Base-by-base conservation (phyloP, 2,797 vertebrate species). In the Microchirus variegatus region DNA sequence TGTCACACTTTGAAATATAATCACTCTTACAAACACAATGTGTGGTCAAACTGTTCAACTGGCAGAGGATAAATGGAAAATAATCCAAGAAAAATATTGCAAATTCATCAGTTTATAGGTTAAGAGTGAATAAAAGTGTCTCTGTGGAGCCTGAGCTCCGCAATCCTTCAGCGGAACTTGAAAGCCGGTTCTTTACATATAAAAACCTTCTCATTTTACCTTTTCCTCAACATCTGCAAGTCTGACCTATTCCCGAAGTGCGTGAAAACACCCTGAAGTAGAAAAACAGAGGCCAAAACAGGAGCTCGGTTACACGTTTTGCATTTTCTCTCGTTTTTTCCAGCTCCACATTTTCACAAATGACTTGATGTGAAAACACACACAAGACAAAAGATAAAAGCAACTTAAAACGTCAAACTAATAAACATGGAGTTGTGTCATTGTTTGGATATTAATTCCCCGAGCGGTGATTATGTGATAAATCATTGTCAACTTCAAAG, bases 401-500 rank as follows among this genome's bases (percentile, higher is more conserved):
- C 31, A 31, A 31, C 42, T 13, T 35, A 59, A 59, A 43, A 58
- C 16, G 18, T 45, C 17, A 38, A 61, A 54, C 42, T 40, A 49
- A 66, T 53, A 61, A 68, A 67, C 37, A 54, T 50, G 47, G 18
- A 26, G 58, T 82, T 70, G 49, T 70, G 58, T 72, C 66, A 73
- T 58, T 22, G 26, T 61, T 68, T 59, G 47, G 18, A 19, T 50
- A 18, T 22, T 66, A 83, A 81, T 73, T 65, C 51, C 41, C 12
- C 31, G 54, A 45, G 62, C 1, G 53, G 49, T 72, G 63, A 62
- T 82, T 83, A 59, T 43, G 54, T 48, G 80, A 80, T 35, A 53
- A 51, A 61, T 64, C 53, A 31, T 64, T 31, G 31, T 49, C 43
- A 15, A 67, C 70, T 75, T 83, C 68, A 77, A 74, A 76, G 54